phyloP scores from a whole-genome alignment of 1,140 invertebrate species.

The Dreissena rostriformis region DNA sequence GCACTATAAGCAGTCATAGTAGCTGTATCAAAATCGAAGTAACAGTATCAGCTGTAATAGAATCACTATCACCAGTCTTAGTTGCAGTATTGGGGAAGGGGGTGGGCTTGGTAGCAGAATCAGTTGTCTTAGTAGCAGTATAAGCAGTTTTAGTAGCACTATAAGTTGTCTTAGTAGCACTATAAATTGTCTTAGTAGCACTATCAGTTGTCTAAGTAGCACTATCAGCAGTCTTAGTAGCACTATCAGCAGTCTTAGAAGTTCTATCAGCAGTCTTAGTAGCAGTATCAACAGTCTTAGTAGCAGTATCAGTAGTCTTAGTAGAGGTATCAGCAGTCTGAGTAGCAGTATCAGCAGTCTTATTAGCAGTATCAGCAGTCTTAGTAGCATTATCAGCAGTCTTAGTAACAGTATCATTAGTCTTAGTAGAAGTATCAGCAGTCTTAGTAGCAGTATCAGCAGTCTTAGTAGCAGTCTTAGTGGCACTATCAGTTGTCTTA shows the following conservation, averaged over 20 bases:
- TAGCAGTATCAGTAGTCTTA: neutral
- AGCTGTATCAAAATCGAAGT: neutral
- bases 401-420: neutral
- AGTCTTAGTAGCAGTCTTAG: neutral
- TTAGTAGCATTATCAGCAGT: neutral
- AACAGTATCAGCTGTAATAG: neutral
- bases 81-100: neutral
- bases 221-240: neutral
- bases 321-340: neutral
- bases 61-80: neutral
- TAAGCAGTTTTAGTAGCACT: neutral
- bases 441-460: neutral
- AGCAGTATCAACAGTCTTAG: neutral
- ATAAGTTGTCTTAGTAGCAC: neutral
- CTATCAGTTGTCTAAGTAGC: neutral
- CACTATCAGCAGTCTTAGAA: neutral
- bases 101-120: neutral
- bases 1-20: neutral
- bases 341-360: neutral
- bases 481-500: neutral
- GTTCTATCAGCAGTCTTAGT: neutral
- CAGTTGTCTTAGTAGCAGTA: neutral
- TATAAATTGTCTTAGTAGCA: neutral
- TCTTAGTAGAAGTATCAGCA: neutral
- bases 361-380: neutral